phyloP scores from a whole-genome alignment of 2,113 vertebrate genomes.

The Orthonyx spaldingii region DNA sequence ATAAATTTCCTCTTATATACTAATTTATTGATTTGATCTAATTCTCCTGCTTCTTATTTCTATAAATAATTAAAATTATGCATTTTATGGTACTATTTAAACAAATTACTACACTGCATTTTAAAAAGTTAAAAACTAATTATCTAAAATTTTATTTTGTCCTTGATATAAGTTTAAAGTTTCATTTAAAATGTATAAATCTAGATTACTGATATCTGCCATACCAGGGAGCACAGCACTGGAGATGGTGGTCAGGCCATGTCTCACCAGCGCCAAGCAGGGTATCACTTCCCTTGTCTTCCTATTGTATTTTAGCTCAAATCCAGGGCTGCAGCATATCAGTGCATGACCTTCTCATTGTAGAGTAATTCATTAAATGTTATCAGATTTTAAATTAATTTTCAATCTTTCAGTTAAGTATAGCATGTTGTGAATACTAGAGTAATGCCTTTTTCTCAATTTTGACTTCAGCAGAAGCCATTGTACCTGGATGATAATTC shows the following conservation, averaged over 20 bases:
- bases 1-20: not conserved
- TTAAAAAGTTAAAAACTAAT: not conserved
- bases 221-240: not conserved
- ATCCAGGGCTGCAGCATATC: not conserved
- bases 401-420: not conserved
- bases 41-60: not conserved
- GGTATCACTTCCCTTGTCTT: not conserved
- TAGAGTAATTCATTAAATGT: not conserved
- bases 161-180: not conserved
- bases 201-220: not conserved
- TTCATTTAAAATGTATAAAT: not conserved
- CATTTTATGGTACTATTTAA: not conserved
- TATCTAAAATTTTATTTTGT: not conserved
- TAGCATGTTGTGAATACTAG: not conserved
- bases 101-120: not conserved
- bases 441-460: not conserved
- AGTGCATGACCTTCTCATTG: not conserved
- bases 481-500: not conserved
- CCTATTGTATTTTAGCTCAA: not conserved
- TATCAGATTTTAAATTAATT: not conserved
- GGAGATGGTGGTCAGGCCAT: not conserved
- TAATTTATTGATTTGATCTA: not conserved
- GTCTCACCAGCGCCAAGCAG: not conserved
- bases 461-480: not conserved
- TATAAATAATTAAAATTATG: not conserved